Percentiles rank a stretch among this genome's conserved stretches.
Conservation (phyloP, 92 coral and sea anemone species). For the Actinostola sp. region DNA sequence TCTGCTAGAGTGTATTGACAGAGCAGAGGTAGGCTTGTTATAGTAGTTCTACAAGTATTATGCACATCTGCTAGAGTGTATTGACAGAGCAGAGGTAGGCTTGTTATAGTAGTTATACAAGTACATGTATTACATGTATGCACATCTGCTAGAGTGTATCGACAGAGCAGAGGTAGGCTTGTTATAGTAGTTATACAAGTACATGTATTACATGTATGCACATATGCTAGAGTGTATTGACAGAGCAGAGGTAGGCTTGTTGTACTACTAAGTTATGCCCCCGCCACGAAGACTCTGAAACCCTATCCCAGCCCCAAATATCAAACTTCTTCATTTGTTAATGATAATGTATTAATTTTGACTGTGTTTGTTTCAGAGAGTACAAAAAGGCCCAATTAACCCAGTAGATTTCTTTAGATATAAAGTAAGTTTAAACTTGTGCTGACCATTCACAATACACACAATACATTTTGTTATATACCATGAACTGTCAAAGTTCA, state of each 20-base stretch:
- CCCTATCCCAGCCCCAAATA: too few species aligned
- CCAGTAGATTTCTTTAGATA: constrained; percentile 92
- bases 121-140: too few species aligned
- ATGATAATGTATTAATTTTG: not conserved
- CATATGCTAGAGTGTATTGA: constrained; percentile 86
- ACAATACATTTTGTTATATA: too few species aligned
- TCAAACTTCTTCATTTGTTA: not conserved
- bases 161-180: constrained; percentile 86
- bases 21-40: constrained; percentile 70
- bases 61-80: constrained; percentile 74
- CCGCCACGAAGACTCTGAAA: too few species aligned
- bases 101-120: too few species aligned
- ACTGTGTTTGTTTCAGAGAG: constrained; percentile 57
- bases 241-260: constrained; percentile 75
- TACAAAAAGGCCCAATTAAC: constrained; percentile 66
- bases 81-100: constrained; percentile 91
- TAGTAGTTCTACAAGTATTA: constrained; percentile 55
- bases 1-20: constrained; percentile 82
- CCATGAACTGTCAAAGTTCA: too few species aligned
- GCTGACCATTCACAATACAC: too few species aligned
- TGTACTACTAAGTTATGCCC: too few species aligned
- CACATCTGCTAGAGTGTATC: constrained; percentile 77
- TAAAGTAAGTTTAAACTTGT: constrained; percentile 62
- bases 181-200: constrained; percentile 26
- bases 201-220: too few species aligned